Percentiles rank a stretch among this genome's conserved stretches.
Evolutionary conservation across 2,797 vertebrate genomes (phyloP).

Genomic region (Mallotus villosus): DNA sequence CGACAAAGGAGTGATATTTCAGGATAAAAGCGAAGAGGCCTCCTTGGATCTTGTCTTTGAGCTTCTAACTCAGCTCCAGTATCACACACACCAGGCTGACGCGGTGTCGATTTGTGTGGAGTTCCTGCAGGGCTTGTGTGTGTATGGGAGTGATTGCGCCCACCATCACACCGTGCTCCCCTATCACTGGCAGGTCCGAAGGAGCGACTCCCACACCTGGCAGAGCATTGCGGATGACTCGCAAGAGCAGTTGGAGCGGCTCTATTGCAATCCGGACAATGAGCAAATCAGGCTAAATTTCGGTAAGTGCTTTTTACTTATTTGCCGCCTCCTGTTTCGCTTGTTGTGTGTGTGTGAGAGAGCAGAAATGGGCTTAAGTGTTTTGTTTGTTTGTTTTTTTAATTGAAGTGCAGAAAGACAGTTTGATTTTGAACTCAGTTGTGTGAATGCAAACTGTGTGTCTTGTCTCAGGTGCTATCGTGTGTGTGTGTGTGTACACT

Average conservation of each 20-base stretch:
- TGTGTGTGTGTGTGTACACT: slow-evolving; percentile 12
- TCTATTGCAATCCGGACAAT: slow-evolving; percentile 99
- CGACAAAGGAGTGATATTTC: slow-evolving; percentile 84
- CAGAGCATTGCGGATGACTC: slow-evolving; percentile 94
- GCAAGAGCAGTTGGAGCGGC: slow-evolving; percentile 97
- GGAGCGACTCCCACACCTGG: slow-evolving; percentile 84
- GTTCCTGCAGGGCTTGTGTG: slow-evolving; percentile 91
- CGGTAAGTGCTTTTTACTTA: slow-evolving; percentile 86
- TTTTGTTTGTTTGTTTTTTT: neutral
- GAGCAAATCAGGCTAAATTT: slow-evolving; percentile 92
- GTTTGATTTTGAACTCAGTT: neutral
- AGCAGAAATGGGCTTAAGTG: neutral
- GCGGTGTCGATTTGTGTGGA: slow-evolving; percentile 92
- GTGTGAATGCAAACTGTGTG: neutral
- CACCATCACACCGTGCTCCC: slow-evolving; percentile 95
- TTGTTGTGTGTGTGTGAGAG: neutral
- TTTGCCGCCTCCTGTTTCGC: neutral
- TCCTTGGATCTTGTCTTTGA: slow-evolving; percentile 97
- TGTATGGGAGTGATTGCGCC: slow-evolving; percentile 91
- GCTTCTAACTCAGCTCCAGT: slow-evolving; percentile 95
- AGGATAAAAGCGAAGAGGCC: slow-evolving; percentile 96
- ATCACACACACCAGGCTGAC: slow-evolving; percentile 95
- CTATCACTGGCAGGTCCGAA: slow-evolving; percentile 96
- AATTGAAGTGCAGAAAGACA: neutral
- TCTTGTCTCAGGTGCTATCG: neutral